Evolutionary conservation across 2,888 invertebrate genomes (phyloP).

Genomic region (Strigamia transsilvanica): DNA sequence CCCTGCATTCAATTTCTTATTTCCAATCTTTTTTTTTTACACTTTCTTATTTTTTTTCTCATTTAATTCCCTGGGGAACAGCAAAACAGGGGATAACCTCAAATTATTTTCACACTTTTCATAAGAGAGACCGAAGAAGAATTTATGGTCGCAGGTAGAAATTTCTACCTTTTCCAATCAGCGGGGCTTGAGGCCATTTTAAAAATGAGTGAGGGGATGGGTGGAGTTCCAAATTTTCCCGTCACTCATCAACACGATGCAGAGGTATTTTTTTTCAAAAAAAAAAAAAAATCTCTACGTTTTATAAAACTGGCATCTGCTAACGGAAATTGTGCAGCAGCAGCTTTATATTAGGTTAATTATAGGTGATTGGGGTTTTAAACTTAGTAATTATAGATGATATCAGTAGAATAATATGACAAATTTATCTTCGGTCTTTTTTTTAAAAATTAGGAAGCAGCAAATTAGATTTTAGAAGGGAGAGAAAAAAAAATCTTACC

Average conservation of each 20-base stretch:
- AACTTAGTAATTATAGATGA: slow-evolving; percentile 17
- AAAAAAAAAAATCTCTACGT: background rate
- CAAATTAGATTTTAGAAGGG: slow-evolving; percentile 7
- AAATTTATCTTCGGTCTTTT: slow-evolving; percentile 3
- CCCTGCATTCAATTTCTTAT: slow-evolving; percentile 12
- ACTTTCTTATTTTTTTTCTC: slow-evolving; percentile 1
- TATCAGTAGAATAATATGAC: slow-evolving; percentile 5
- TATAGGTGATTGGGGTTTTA: slow-evolving; percentile 34
- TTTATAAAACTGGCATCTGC: slow-evolving; percentile 14
- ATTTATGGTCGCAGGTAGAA: slow-evolving; percentile 23
- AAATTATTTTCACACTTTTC: slow-evolving; percentile 31
- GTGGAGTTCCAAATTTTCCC: slow-evolving; percentile 3
- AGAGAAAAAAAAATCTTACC: slow-evolving; percentile 67
- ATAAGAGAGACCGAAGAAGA: background rate
- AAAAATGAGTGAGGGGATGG: slow-evolving; percentile 21
- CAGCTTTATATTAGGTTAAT: slow-evolving; percentile 5
- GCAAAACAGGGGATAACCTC: slow-evolving; percentile 10
- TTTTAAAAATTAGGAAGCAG: background rate
- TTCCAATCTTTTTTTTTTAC: background rate
- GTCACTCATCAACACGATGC: slow-evolving; percentile 33
- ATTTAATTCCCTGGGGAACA: background rate
- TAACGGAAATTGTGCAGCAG: background rate
- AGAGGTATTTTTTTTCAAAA: background rate
- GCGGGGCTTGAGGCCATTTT: background rate
- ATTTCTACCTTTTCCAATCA: slow-evolving; percentile 35